A percentile compares a stretch with the other conserved stretches of the same genome.
Conservation (phyloP, 1,140 invertebrate genomes). For the Saccostrea echinata region DNA sequence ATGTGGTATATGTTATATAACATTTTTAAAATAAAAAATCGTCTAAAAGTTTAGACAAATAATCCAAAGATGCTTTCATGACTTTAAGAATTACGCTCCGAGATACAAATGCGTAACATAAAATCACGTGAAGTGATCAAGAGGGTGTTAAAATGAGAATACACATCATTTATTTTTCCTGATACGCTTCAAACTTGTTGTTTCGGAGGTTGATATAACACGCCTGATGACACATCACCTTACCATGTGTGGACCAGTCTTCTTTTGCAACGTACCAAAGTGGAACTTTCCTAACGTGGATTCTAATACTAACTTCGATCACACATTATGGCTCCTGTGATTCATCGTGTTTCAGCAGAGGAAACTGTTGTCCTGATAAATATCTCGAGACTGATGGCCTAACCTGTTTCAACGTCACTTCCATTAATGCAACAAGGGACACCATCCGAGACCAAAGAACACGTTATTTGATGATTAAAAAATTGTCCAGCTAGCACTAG, state of each 20-base stretch:
- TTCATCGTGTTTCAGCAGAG: conserved; percentile 11
- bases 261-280: background rate
- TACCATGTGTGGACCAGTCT: background rate
- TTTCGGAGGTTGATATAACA: background rate
- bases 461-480: background rate
- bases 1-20: too few relatives aligned
- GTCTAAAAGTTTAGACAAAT: too few relatives aligned
- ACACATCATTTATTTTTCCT: too few relatives aligned
- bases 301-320: background rate
- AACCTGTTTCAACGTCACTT: conserved; percentile 23
- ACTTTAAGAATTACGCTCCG: too few relatives aligned
- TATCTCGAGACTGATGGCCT: background rate
- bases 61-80: too few relatives aligned
- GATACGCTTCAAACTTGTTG: too few relatives aligned
- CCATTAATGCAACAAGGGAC: background rate
- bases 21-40: too few relatives aligned
- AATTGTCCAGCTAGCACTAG: conserved; percentile 1
- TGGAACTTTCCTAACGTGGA: background rate
- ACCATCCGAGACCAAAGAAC: background rate
- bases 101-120: too few relatives aligned
- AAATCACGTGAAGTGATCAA: too few relatives aligned
- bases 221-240: background rate
- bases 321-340: conserved; percentile 41
- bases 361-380: conserved; percentile 52
- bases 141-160: too few relatives aligned